Base-by-base conservation (phyloP, 2,797 vertebrate species). In the Anolis apletophallus region DNA sequence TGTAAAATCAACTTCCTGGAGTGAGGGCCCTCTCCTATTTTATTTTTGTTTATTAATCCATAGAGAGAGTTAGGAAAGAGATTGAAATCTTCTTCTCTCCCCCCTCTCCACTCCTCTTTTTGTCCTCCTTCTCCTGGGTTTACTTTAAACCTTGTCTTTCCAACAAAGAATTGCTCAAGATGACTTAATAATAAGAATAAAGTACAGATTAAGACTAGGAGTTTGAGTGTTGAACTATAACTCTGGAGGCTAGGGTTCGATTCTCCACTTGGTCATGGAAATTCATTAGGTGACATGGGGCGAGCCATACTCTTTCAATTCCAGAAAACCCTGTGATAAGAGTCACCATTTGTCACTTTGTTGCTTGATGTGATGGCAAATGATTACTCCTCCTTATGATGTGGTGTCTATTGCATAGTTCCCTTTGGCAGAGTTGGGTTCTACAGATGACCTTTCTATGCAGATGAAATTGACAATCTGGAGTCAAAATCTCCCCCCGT, bases 401-500 rank as follows among this genome's bases (percentile, higher is more conserved):
- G 80, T 64, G 72, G 80, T n/a, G 12, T 55, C 40, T 0, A 68
- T 0, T 4, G 87, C 86, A 80, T 80, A 59, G 79, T 55, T 36
- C 82, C 80, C 82, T 26, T 0, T 13, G 52, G 76, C 36, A 17
- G n/a, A 40, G 3, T 2, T 67, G 76, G 0, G 0, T 32, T 71
- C 2, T 46, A 68, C 52, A 72, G 73, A 74, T 21, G 3, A 17
- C 36, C 40, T 82, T 57, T 82, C n/a, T 0, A 77, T 52, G 0
- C 54, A 71, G 86, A 69, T 26, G 13, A 75, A n/a, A 50, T 0
- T 0, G 34, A 50, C 5, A 34, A 55, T n/a, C 0, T 59, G 61
- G 0, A 0, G 13, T 4, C 61, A 1, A 9, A 36, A 16, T 9
- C 13, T 50, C n/a, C 0, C 61, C 40, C 32, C 0, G 40, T 5